Conservation (phyloP, 2,113 vertebrate species). For the Crotalus horridus region DNA sequence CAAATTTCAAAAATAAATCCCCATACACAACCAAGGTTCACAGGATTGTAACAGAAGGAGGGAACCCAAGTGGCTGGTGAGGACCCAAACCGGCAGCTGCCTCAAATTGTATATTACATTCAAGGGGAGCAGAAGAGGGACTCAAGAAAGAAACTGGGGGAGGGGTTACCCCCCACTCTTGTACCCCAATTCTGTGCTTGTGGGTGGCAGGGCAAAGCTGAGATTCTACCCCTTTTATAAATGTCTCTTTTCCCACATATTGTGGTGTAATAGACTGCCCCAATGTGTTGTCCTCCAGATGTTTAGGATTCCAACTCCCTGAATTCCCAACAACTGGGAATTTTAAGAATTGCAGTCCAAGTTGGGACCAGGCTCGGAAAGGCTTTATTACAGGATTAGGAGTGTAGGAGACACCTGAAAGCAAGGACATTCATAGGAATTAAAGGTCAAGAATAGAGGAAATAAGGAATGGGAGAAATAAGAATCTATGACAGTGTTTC, state of each 20-base stretch:
- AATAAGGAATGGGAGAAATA: fast-evolving
- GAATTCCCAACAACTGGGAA: neutral
- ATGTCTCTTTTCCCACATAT: constrained; percentile 9
- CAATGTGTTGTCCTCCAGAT: neutral
- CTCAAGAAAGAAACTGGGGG: constrained; percentile 9
- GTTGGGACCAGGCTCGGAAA: neutral
- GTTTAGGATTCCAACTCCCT: neutral
- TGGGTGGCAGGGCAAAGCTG: constrained; percentile 48
- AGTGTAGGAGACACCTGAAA: constrained; percentile 32
- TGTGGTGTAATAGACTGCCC: neutral
- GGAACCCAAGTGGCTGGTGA: constrained; percentile 58
- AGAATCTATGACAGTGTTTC: neutral
- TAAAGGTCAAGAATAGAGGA: constrained; percentile 41
- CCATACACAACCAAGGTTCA: constrained; percentile 68
- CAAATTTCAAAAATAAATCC: constrained; percentile 60
- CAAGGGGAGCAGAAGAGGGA: constrained; percentile 32
- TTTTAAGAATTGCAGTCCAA: neutral
- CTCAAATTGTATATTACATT: constrained; percentile 57
- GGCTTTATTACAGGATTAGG: neutral
- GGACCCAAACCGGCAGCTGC: constrained; percentile 69
- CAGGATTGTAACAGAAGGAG: constrained; percentile 64
- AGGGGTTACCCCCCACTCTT: constrained; percentile 27
- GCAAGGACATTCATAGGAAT: constrained; percentile 52
- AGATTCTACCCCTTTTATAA: constrained; percentile 10
- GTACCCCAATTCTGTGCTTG: constrained; percentile 58